Conservation (phyloP, 2,888 invertebrate genomes). For the Rosalia funebris region DNA sequence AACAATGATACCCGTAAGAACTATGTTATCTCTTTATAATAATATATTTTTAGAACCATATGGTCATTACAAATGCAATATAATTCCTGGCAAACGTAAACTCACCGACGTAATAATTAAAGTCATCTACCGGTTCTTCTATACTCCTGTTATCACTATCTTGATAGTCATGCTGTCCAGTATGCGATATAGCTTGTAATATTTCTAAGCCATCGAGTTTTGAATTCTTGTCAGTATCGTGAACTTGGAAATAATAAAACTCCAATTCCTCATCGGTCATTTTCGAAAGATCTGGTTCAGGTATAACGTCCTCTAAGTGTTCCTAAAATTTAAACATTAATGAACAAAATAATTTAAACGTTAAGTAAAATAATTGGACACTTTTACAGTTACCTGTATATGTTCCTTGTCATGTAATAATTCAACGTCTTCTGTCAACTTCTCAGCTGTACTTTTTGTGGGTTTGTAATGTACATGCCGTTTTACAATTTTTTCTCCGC, state of each 20-base stretch:
- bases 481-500: constrained; percentile 63
- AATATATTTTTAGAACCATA: no score
- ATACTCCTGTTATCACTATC: constrained; percentile 58
- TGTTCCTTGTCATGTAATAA: constrained; percentile 76
- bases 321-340: no score
- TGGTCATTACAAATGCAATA: no score
- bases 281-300: constrained; percentile 70
- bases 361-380: no score
- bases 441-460: constrained; percentile 63
- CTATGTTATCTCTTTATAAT: no score
- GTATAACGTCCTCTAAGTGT: constrained; percentile 59
- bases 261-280: constrained; percentile 88
- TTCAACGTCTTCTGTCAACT: constrained; percentile 76
- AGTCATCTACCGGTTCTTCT: constrained; percentile 58
- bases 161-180: constrained; percentile 70
- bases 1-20: no score
- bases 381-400: constrained; percentile 71
- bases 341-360: no score
- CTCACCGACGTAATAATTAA: constrained; percentile 65
- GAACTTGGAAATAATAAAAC: constrained; percentile 86
- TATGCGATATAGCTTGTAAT: constrained; percentile 82
- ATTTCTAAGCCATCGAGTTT: constrained; percentile 91
- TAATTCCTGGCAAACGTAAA: no score
- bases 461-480: constrained; percentile 73
- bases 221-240: constrained; percentile 90